Percentiles rank a stretch among this genome's conserved stretches.
Evolutionary conservation across 2,113 vertebrate genomes (phyloP).

Genomic region (Hippoglossus stenolepis): DNA sequence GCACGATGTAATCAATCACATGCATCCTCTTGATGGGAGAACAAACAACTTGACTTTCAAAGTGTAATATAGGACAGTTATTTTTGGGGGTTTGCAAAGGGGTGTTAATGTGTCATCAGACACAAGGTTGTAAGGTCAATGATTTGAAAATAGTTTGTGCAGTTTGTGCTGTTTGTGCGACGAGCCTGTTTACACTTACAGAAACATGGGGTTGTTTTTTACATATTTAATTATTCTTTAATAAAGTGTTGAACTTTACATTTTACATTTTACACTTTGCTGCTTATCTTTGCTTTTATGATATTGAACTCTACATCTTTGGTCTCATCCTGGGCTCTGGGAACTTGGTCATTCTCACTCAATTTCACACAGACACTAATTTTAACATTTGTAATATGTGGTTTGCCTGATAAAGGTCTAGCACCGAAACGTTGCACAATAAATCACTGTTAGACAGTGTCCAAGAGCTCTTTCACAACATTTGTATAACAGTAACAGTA

Average conservation of each 20-base stretch:
- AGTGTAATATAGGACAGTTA: conserved; percentile 7
- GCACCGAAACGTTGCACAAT: no score
- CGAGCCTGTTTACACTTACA: conserved; percentile 5
- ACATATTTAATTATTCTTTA: background rate
- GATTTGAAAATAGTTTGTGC: background rate
- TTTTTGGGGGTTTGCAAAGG: conserved; percentile 21
- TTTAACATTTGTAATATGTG: no score
- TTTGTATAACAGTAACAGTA: no score
- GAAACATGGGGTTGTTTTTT: background rate
- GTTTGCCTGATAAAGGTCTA: no score
- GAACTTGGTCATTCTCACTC: background rate
- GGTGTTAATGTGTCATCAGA: conserved; percentile 10
- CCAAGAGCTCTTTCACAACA: no score
- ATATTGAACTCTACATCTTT: background rate
- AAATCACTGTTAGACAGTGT: no score
- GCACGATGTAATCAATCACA: conserved; percentile 49
- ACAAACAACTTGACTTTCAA: conserved; percentile 74
- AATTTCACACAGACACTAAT: no score
- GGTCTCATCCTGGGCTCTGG: background rate
- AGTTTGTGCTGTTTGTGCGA: background rate
- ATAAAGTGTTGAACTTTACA: background rate
- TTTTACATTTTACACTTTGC: background rate
- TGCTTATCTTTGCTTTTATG: background rate
- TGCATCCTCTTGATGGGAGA: conserved; percentile 29
- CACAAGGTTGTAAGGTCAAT: conserved; percentile 1